These are phyloP conservation scores for Zygaena filipendulae DNA, from an alignment of 2,888 invertebrate genomes.

Conservation along the genomic window DNA sequence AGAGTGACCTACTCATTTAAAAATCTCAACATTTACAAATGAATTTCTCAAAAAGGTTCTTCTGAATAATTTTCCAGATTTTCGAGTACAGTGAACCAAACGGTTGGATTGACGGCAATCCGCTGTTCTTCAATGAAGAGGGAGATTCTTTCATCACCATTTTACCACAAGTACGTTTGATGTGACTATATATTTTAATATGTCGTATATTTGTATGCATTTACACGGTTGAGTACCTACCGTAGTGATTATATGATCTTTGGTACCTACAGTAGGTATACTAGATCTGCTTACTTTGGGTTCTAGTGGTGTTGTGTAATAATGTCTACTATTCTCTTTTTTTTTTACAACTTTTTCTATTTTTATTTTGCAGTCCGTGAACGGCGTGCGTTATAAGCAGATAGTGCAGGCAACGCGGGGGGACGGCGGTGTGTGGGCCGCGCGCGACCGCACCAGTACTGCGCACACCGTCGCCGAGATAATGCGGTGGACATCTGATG, in stretches of 20 bases:
- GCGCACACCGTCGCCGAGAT: constrained; percentile 76
- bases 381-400: constrained; percentile 72
- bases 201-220: no score
- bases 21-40: no score
- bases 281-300: no score
- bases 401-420: constrained; percentile 64
- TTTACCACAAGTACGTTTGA: constrained; percentile 72
- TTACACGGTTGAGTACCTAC: no score
- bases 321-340: no score
- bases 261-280: no score
- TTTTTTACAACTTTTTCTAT: no score
- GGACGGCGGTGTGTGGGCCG: constrained; percentile 29
- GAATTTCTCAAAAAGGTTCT: no score
- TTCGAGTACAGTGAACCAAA: constrained; percentile 49
- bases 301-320: no score
- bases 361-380: constrained; percentile 48
- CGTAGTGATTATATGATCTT: no score
- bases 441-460: constrained; percentile 37
- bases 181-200: no score
- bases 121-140: constrained; percentile 74
- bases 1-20: no score
- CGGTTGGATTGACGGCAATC: constrained; percentile 86
- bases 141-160: constrained; percentile 79
- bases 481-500: constrained; percentile 75
- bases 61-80: constrained; percentile 41